Evolutionary conservation across 1,140 invertebrate genomes (phyloP).

Genomic region (Drosophila oshimai): DNA sequence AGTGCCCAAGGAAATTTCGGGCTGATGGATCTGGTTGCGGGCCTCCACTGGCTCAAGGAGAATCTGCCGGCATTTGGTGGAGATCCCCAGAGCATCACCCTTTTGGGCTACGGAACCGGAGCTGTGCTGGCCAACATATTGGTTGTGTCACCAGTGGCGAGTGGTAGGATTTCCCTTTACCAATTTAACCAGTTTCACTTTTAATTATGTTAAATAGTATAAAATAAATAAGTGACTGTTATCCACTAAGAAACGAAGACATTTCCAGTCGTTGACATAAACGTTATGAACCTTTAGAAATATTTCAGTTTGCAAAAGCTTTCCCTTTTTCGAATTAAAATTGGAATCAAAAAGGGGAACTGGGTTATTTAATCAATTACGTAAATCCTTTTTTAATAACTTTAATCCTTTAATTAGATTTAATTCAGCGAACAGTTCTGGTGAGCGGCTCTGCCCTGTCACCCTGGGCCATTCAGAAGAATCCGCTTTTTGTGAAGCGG

Average conservation of each 20-base stretch:
- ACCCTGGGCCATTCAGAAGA: constrained; percentile 95
- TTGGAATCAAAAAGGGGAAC: neutral
- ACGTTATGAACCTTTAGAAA: too few species aligned
- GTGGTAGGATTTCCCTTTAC: constrained; percentile 86
- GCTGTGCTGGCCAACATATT: constrained; percentile 97
- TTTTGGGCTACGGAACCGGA: constrained; percentile 96
- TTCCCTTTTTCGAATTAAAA: too few species aligned
- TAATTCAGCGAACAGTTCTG: constrained; percentile 95
- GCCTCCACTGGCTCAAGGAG: constrained; percentile 95
- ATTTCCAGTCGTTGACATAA: too few species aligned
- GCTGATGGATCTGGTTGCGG: constrained; percentile 96
- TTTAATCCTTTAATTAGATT: constrained; percentile 82
- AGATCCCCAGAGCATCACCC: constrained; percentile 92
- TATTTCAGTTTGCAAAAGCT: too few species aligned
- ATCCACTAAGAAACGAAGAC: too few species aligned
- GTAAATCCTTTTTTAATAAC: neutral
- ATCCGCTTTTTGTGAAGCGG: constrained; percentile 91
- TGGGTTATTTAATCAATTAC: too few species aligned
- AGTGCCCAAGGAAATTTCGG: constrained; percentile 97
- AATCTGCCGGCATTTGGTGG: constrained; percentile 95
- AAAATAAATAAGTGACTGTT: too few species aligned
- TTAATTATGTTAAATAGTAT: too few species aligned
- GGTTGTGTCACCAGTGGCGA: constrained; percentile 95
- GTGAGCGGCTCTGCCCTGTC: constrained; percentile 97
- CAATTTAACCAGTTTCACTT: too few species aligned